These are phyloP conservation scores for Aproaerema taeniolella DNA, from an alignment of 2,888 invertebrate genomes.

Conservation along the genomic window DNA sequence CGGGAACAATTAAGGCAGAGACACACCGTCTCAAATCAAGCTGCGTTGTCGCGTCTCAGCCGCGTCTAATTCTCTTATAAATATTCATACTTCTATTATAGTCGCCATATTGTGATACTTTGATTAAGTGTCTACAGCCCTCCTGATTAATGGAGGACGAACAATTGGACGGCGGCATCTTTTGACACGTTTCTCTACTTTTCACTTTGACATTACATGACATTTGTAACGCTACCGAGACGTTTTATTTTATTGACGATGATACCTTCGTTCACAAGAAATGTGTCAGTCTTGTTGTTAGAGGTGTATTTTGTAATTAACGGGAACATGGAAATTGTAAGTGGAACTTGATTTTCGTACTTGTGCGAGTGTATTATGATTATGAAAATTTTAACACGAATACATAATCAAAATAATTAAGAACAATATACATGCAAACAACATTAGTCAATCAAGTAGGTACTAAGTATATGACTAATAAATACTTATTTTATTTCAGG, in stretches of 20 bases:
- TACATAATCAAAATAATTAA: no score
- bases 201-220: slow-evolving; percentile 16
- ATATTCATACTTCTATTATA: slow-evolving; percentile 66
- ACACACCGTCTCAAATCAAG: slow-evolving; percentile 50
- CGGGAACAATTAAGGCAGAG: slow-evolving; percentile 43
- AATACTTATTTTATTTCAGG: no score
- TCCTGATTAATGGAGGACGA: slow-evolving; percentile 50
- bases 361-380: no score
- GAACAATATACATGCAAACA: no score
- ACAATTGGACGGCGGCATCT: slow-evolving; percentile 31
- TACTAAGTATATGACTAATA: no score
- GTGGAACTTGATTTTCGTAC: no score
- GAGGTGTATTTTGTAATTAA: no score
- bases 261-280: no score
- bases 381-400: no score
- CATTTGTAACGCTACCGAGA: slow-evolving; percentile 32
- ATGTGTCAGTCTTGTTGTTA: no score
- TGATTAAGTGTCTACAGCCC: slow-evolving; percentile 66
- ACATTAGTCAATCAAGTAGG: no score
- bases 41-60: slow-evolving; percentile 36
- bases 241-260: slow-evolving; percentile 12
- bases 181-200: slow-evolving; percentile 26
- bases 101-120: slow-evolving; percentile 67
- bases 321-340: no score
- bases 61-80: slow-evolving; percentile 36